Evolutionary conservation across 2,888 invertebrate genomes (phyloP), one percentile per base, ranked within the genome.

Genomic region (Agelastica alni): DNA sequence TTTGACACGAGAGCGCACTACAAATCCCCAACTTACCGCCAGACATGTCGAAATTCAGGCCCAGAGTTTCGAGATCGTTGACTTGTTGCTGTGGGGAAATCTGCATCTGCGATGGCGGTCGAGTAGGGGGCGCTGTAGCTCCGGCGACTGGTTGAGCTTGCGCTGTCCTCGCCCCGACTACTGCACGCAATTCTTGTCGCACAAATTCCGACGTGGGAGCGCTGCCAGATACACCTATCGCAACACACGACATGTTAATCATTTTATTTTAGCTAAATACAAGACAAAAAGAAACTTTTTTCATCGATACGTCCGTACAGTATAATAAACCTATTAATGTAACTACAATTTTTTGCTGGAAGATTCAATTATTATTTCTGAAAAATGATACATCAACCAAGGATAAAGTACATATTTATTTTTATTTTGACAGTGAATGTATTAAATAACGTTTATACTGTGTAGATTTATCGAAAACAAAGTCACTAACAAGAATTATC

Each of bases 181-280:
- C 88, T 42, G 93, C 92, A 66, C 94, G 84, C 70, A 96, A 80
- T 78, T 94, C 93, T 79, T 95, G 93, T 71, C 93, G 86, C 65
- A 95, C 94, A 78, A 89, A 94, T 79, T 94, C 94, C 44, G 93
- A 91, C 20, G 77, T 75, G 56, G 86, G 84, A 75, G 85, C 70
- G 82, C 83, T 70, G 80, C 82, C 79, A 55, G 78, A 78, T 69
- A 83, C 85, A 80, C 79, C 76, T 75, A 64, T 57, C 47, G 56
- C 37, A 51, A 17, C 30, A 37, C n/a, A 9, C 2, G n/a, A 28
- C 7, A 28, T 9, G 28, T 28, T 4, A 28, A n/a, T 28, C 26
- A 26, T 26, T 1, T 26, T 26, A 9, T 2, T 26, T 26, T 26
- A 26, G 9, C 26, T 7, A 26, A 26, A 26, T 9, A 26, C 1